Evolutionary conservation across 1,140 invertebrate species (phyloP).

Genomic region (Heterodera carotae): DNA sequence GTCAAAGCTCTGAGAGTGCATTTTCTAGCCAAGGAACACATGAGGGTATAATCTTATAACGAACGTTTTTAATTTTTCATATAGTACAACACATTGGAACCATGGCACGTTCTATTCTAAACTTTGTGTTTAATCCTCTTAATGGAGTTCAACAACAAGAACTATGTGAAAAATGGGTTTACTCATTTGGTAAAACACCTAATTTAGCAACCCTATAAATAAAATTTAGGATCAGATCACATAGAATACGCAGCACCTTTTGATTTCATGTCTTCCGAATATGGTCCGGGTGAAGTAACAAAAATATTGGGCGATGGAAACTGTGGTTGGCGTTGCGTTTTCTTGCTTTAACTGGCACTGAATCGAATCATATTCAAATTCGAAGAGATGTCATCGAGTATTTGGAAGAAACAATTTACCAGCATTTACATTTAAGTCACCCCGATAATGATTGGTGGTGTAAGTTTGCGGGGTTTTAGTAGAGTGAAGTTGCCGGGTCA

Average conservation of each 20-base stretch:
- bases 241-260: neutral
- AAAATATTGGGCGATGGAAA: neutral
- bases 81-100: neutral
- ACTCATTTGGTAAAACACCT: neutral
- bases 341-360: neutral
- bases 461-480: too few species aligned
- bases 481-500: too few species aligned
- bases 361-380: neutral
- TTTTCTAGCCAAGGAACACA: too few species aligned
- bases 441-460: neutral
- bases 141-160: neutral
- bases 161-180: neutral
- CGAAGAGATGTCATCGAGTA: neutral
- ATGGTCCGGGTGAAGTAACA: neutral
- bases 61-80: too few species aligned
- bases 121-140: neutral
- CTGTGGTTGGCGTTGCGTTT: neutral
- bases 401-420: neutral
- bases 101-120: neutral
- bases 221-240: neutral
- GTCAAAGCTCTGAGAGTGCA: too few species aligned
- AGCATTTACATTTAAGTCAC: neutral
- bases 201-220: neutral
- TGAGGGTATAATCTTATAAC: too few species aligned
- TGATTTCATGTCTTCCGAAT: neutral